phyloP scores from a whole-genome alignment of 2,888 invertebrate genomes.

The Oscheius sp. region DNA sequence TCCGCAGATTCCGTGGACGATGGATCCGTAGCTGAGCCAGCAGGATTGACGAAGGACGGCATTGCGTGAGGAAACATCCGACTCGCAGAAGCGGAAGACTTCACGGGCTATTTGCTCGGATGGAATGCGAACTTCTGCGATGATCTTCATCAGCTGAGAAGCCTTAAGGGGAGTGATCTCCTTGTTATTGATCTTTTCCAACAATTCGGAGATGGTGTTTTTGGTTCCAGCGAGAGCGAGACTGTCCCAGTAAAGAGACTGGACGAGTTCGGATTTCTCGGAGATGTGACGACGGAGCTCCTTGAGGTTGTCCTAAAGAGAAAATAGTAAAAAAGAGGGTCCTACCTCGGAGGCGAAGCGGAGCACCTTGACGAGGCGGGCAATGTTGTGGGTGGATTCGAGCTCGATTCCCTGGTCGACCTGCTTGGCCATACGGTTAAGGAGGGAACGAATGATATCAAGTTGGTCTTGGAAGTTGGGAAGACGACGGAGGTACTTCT shows the following conservation, averaged over 20 bases:
- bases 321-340: too few species aligned
- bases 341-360: slow-evolving; percentile 53
- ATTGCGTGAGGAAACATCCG: slow-evolving; percentile 33
- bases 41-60: slow-evolving; percentile 55
- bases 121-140: slow-evolving; percentile 52
- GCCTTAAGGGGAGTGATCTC: slow-evolving; percentile 51
- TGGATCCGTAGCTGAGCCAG: slow-evolving; percentile 57
- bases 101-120: slow-evolving; percentile 46
- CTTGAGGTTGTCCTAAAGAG: slow-evolving; percentile 54
- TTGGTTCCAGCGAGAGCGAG: slow-evolving; percentile 59
- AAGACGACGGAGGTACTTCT: slow-evolving; percentile 46
- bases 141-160: slow-evolving; percentile 49
- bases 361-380: slow-evolving; percentile 59
- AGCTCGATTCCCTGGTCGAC: slow-evolving; percentile 43
- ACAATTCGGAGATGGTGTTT: slow-evolving; percentile 49
- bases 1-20: slow-evolving; percentile 60
- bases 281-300: slow-evolving; percentile 35
- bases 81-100: slow-evolving; percentile 45
- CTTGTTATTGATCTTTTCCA: slow-evolving; percentile 52
- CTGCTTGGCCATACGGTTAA: slow-evolving; percentile 45
- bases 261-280: slow-evolving; percentile 47
- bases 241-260: slow-evolving; percentile 56
- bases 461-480: slow-evolving; percentile 43
- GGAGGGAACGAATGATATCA: slow-evolving; percentile 44
- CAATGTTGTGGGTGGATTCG: slow-evolving; percentile 39